A percentile compares a stretch with the other conserved stretches of the same genome.
These are phyloP conservation scores for Ophiodon elongatus DNA, from an alignment of 2,113 vertebrate species.

Conservation along the genomic window DNA sequence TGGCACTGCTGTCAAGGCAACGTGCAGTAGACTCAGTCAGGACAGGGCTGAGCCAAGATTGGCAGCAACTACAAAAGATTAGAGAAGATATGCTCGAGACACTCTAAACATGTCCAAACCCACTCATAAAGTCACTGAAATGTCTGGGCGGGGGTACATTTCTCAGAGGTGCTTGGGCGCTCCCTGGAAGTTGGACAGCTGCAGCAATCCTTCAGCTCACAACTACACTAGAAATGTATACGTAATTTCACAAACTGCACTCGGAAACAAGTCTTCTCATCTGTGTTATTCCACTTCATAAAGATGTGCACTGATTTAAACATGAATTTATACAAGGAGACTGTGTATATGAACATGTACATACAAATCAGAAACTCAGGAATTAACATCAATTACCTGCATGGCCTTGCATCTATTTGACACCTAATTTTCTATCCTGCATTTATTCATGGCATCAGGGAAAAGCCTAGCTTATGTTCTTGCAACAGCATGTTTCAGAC, in stretches of 20 bases:
- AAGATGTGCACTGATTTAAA: conserved; percentile 24
- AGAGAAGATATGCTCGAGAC: conserved; percentile 27
- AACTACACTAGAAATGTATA: background rate
- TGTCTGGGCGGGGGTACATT: conserved; percentile 33
- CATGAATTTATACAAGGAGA: background rate
- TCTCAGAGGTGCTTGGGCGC: conserved; percentile 40
- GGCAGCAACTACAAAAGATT: conserved; percentile 43
- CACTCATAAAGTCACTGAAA: conserved; percentile 47
- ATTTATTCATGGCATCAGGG: conserved; percentile 20
- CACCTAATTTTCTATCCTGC: conserved; percentile 19
- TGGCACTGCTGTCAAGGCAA: too few species aligned
- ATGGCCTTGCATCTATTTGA: conserved; percentile 28
- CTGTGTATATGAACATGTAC: background rate
- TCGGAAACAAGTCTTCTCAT: background rate
- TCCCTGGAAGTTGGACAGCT: conserved; percentile 31
- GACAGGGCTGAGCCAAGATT: conserved; percentile 32
- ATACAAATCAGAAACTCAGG: conserved; percentile 14
- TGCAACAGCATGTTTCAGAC: conserved; percentile 18
- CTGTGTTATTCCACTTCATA: background rate
- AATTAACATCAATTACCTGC: conserved; percentile 45
- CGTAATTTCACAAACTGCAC: background rate
- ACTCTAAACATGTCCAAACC: conserved; percentile 25
- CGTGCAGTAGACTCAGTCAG: conserved; percentile 32
- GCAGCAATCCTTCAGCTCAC: conserved; percentile 1
- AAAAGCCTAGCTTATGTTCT: conserved; percentile 1